A percentile compares a stretch with the other conserved stretches of the same genome.
Conservation (phyloP, 2,113 vertebrate genomes). For the Strix uralensis region DNA sequence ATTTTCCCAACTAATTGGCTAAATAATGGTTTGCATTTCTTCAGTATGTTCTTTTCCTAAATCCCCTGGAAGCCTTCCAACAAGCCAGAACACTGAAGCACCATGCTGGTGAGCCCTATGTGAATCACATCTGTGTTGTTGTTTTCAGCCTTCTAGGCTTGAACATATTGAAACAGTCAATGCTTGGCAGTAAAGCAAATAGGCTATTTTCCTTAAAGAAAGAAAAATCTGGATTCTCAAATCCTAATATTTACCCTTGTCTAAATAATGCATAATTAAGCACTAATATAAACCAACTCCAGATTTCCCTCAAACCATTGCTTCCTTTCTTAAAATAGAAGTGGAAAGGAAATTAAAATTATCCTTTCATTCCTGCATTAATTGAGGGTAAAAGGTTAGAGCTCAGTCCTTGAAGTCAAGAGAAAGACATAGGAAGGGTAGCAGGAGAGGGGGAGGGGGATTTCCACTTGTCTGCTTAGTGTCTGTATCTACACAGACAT, state of each 20-base stretch:
- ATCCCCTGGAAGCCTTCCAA: constrained; percentile 34
- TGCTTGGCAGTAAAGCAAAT: constrained; percentile 3
- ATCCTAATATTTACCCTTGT: constrained; percentile 2
- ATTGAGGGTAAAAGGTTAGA: background rate
- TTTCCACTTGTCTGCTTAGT: background rate
- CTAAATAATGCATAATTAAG: background rate
- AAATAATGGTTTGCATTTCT: background rate
- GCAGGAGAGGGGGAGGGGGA: background rate
- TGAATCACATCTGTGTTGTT: constrained; percentile 28
- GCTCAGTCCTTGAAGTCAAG: background rate
- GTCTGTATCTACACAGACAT: background rate
- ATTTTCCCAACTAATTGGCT: constrained; percentile 56
- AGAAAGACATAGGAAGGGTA: background rate
- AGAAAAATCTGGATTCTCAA: constrained; percentile 28
- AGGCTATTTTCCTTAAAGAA: constrained; percentile 5
- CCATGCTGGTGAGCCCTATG: constrained; percentile 13
- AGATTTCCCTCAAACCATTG: background rate
- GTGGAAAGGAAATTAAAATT: background rate
- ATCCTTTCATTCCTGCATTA: background rate
- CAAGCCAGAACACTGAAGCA: background rate
- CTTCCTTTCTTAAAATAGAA: background rate
- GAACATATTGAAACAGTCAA: constrained; percentile 57
- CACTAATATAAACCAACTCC: background rate
- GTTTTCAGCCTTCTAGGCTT: constrained; percentile 49
- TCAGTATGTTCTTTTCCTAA: background rate